Evolutionary conservation across 2,113 vertebrate species (phyloP).

Genomic region (Bubo scandiacus): DNA sequence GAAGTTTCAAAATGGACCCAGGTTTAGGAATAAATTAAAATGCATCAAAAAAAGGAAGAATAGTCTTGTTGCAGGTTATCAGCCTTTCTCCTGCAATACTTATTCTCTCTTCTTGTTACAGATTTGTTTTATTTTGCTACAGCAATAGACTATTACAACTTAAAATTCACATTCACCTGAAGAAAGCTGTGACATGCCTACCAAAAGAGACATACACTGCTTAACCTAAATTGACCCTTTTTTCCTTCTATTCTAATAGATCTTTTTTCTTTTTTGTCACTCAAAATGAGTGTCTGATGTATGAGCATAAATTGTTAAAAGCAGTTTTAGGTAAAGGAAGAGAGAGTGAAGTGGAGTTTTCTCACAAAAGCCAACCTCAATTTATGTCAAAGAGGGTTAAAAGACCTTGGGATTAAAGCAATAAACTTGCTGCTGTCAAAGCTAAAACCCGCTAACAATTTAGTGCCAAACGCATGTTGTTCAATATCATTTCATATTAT

Average conservation of each 20-base stretch:
- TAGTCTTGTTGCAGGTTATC: conserved; percentile 33
- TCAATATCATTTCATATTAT: conserved; percentile 98
- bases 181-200: conserved; percentile 51
- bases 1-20: conserved; percentile 15
- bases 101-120: conserved; percentile 33
- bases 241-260: conserved; percentile 76
- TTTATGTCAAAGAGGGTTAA: conserved; percentile 98
- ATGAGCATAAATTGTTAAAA: conserved; percentile 88
- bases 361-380: conserved; percentile 96
- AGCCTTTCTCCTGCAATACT: conserved; percentile 12
- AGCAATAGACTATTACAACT: conserved; percentile 24
- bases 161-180: conserved; percentile 54
- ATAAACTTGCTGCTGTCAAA: conserved; percentile 98
- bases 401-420: conserved; percentile 97
- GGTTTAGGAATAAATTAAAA: conserved; percentile 22
- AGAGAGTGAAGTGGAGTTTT: conserved; percentile 83
- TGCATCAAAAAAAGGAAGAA: background rate
- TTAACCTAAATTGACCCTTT: conserved; percentile 77
- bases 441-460: conserved; percentile 97
- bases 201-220: conserved; percentile 59
- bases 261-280: conserved; percentile 82
- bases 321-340: conserved; percentile 88
- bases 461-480: conserved; percentile 96
- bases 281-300: conserved; percentile 83
- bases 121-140: conserved; percentile 36